Evolutionary conservation across 2,113 vertebrate species (phyloP).

Genomic region (Garra rufa): DNA sequence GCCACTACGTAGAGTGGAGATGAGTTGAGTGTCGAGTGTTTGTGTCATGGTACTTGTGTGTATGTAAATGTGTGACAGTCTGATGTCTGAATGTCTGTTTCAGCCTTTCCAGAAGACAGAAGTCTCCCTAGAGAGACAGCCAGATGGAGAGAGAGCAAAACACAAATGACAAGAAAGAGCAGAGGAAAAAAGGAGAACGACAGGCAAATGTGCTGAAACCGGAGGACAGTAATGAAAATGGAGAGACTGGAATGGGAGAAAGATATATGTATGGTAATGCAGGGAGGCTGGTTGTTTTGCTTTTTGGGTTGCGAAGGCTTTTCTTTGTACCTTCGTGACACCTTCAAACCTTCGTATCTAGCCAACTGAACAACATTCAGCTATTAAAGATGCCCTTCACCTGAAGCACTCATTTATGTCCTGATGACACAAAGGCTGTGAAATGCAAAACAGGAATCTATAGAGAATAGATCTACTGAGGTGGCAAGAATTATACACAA

Average conservation of each 20-base stretch:
- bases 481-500: constrained; percentile 3
- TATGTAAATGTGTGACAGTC: neutral
- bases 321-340: neutral
- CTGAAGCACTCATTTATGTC: neutral
- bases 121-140: constrained; percentile 18
- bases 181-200: neutral
- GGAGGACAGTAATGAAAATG: neutral
- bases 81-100: constrained; percentile 23
- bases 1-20: neutral
- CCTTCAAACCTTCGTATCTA: no score
- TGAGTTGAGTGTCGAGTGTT: constrained; percentile 6
- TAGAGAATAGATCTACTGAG: neutral
- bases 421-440: neutral
- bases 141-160: constrained; percentile 25
- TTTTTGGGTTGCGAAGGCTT: neutral
- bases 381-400: constrained; percentile 8
- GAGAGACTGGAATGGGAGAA: neutral
- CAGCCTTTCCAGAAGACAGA: constrained; percentile 13
- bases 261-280: constrained; percentile 33
- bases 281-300: neutral
- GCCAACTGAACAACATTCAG: neutral
- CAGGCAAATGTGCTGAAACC: neutral
- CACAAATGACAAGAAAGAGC: constrained; percentile 13
- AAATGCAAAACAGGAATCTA: constrained; percentile 10
- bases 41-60: neutral